phyloP scores from a whole-genome alignment of 1,140 invertebrate genomes.

The Ctenoplectra terminalis region DNA sequence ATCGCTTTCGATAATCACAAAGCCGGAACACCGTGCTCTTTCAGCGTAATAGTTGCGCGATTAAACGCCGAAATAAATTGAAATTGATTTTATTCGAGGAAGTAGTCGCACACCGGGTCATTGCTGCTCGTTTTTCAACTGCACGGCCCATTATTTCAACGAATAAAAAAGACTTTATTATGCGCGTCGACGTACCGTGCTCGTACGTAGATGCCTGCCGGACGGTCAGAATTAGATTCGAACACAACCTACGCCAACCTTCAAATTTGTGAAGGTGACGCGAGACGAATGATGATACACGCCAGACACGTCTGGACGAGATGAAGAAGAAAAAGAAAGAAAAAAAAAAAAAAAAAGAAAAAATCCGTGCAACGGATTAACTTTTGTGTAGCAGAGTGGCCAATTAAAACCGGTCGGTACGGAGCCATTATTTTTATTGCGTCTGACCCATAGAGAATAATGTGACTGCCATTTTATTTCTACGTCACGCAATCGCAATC shows the following conservation, averaged over 20 bases:
- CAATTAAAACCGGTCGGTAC: slow-evolving; percentile 31
- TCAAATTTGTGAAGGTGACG: slow-evolving; percentile 68
- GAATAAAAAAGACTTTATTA: slow-evolving; percentile 22
- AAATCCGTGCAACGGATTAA: slow-evolving; percentile 14
- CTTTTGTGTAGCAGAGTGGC: background rate
- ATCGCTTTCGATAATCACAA: no score
- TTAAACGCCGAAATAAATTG: background rate
- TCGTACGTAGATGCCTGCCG: background rate
- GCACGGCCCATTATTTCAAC: background rate
- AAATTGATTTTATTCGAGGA: background rate
- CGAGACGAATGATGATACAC: slow-evolving; percentile 20
- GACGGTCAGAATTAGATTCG: slow-evolving; percentile 47
- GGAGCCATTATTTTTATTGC: slow-evolving; percentile 27
- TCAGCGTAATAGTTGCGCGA: background rate
- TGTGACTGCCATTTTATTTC: background rate
- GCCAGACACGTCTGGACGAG: slow-evolving; percentile 41
- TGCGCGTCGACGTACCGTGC: background rate
- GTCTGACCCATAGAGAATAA: slow-evolving; percentile 28
- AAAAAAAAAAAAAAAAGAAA: background rate
- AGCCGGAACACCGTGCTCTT: background rate
- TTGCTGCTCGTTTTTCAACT: background rate
- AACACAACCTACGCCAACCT: slow-evolving; percentile 68
- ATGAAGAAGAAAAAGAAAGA: no score
- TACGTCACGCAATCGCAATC: background rate
- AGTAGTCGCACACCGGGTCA: background rate